Evolutionary conservation across 2,797 vertebrate genomes (phyloP).

Genomic region (Mus spretus): DNA sequence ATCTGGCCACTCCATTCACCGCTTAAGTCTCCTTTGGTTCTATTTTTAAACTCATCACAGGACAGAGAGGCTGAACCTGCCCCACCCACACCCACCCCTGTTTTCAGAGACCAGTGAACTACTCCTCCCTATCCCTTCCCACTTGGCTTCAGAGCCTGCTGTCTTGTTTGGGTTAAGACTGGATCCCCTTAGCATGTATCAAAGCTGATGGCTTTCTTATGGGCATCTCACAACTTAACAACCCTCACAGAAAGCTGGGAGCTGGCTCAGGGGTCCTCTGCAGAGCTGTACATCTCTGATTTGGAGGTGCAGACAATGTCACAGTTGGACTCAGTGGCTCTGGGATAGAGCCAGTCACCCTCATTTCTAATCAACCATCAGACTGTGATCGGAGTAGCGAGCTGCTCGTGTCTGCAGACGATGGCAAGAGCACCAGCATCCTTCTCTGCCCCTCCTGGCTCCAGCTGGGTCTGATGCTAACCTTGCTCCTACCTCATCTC

Average conservation of each 20-base stretch:
- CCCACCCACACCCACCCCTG: background rate
- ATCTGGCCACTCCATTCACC: background rate
- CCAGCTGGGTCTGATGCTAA: fast-evolving
- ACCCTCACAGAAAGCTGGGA: background rate
- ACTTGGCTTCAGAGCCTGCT: background rate
- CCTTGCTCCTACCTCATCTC: fast-evolving
- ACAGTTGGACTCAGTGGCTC: background rate
- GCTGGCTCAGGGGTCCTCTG: background rate
- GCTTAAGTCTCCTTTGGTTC: background rate
- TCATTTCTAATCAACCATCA: background rate
- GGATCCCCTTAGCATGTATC: background rate
- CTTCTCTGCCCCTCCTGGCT: background rate
- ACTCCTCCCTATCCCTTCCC: background rate
- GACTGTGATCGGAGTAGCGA: background rate
- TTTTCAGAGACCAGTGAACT: background rate
- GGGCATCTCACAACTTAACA: background rate
- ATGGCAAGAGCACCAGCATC: fast-evolving
- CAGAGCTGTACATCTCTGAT: fast-evolving
- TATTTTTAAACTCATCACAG: conserved; percentile 66
- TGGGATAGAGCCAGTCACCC: background rate
- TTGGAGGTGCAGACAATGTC: background rate
- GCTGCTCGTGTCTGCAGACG: fast-evolving
- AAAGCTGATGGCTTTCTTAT: background rate
- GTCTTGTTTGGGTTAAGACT: background rate
- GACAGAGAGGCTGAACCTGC: conserved; percentile 41